Percentiles rank a stretch among this genome's conserved stretches.
These are phyloP conservation scores for Ophion costatus DNA, from an alignment of 2,888 invertebrate species.

Conservation along the genomic window DNA sequence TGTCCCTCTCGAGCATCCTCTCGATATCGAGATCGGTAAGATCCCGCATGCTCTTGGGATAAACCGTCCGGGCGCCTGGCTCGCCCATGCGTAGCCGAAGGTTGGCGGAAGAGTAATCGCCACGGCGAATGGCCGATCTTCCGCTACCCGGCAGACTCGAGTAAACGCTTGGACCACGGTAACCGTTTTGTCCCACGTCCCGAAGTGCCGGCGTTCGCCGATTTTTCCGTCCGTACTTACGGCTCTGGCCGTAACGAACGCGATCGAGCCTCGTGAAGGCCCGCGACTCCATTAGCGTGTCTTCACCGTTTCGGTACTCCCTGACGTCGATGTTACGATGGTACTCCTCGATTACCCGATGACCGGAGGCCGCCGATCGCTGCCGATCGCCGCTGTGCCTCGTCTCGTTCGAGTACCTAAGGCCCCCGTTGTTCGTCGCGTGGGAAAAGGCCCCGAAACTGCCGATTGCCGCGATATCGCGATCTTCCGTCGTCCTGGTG, in stretches of 20 bases:
- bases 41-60: slow-evolving; percentile 79
- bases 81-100: slow-evolving; percentile 48
- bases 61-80: slow-evolving; percentile 69
- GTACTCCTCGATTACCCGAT: slow-evolving; percentile 55
- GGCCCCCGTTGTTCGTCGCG: background rate
- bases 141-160: slow-evolving; percentile 77
- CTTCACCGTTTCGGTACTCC: slow-evolving; percentile 41
- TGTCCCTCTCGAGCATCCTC: slow-evolving; percentile 76
- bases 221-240: background rate
- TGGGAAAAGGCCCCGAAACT: slow-evolving; percentile 15
- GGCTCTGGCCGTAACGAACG: slow-evolving; percentile 35
- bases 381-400: slow-evolving; percentile 48
- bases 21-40: slow-evolving; percentile 80
- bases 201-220: slow-evolving; percentile 31
- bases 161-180: slow-evolving; percentile 69
- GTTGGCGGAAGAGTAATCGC: slow-evolving; percentile 73
- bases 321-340: slow-evolving; percentile 61
- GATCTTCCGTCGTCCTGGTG: background rate
- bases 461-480: background rate
- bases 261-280: slow-evolving; percentile 56
- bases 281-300: slow-evolving; percentile 48
- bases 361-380: background rate
- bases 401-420: slow-evolving; percentile 61
- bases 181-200: slow-evolving; percentile 10
- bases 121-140: slow-evolving; percentile 51